Percentiles rank a stretch among this genome's conserved stretches.
Conservation (phyloP, 2,888 invertebrate genomes). For the Melinaea menophilus region DNA sequence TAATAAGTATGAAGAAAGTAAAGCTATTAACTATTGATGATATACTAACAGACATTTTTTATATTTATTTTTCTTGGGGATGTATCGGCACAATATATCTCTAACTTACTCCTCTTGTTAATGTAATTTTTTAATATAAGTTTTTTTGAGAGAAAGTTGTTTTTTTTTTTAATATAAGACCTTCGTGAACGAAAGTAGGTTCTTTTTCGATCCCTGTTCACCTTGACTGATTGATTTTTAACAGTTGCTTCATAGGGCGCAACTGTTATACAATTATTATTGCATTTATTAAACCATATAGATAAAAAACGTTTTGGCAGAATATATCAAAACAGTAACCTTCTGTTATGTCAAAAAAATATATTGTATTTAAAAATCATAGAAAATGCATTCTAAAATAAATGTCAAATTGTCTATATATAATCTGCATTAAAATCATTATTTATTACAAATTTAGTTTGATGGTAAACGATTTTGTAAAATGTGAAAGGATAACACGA, state of each 20-base stretch:
- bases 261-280: too few relatives aligned
- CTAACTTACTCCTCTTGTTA: conserved; percentile 32
- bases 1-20: conserved; percentile 13
- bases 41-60: conserved; percentile 18
- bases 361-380: too few relatives aligned
- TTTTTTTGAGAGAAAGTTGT: conserved; percentile 54
- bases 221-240: conserved; percentile 59
- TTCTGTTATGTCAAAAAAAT: too few relatives aligned
- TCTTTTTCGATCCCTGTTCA: conserved; percentile 47
- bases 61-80: conserved; percentile 25
- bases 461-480: too few relatives aligned
- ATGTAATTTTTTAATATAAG: conserved; percentile 49
- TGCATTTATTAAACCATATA: too few relatives aligned
- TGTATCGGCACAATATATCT: conserved; percentile 26
- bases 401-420: too few relatives aligned
- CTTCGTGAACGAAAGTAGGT: conserved; percentile 62
- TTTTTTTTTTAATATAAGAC: conserved; percentile 50
- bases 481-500: neutral
- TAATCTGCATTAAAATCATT: too few relatives aligned
- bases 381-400: too few relatives aligned
- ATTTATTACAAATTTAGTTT: too few relatives aligned
- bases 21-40: neutral
- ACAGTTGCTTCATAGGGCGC: conserved; percentile 36
- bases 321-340: too few relatives aligned
- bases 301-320: too few relatives aligned